Evolutionary conservation across 2,113 vertebrate genomes (phyloP).

Genomic region (Thamnophis sirtalis): DNA sequence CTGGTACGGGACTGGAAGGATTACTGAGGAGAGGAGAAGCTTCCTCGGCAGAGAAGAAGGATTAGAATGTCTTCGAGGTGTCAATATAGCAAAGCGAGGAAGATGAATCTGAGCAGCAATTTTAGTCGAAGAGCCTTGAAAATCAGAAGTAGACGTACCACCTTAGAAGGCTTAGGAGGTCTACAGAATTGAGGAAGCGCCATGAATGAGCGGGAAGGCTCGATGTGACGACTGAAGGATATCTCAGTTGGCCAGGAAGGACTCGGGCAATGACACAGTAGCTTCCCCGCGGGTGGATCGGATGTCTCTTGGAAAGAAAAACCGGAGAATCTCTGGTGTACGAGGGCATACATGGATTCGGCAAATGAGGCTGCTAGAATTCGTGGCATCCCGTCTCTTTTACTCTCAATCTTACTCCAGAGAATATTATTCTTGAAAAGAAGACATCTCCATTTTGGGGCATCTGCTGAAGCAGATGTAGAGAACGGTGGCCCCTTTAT

Average conservation of each 20-base stretch:
- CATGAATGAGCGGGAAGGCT: not conserved
- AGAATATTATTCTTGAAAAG: not conserved
- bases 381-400: not conserved
- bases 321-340: not conserved
- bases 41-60: not conserved
- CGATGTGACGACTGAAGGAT: too few relatives aligned
- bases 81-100: fast-evolving
- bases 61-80: not conserved
- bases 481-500: too few relatives aligned
- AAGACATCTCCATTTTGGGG: not conserved
- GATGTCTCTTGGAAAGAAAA: not conserved
- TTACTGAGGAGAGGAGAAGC: not conserved
- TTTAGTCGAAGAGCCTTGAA: not conserved
- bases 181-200: not conserved
- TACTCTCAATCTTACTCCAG: not conserved
- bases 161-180: not conserved
- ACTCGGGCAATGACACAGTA: not conserved
- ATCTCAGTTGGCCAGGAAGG: not conserved
- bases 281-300: not conserved
- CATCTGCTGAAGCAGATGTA: not conserved
- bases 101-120: not conserved
- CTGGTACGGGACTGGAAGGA: not conserved
- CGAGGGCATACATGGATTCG: not conserved
- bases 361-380: not conserved
- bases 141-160: not conserved